A percentile compares a stretch with the other conserved stretches of the same genome.
These are phyloP conservation scores for Myripristis murdjan DNA, from an alignment of 2,797 vertebrate genomes.

Conservation along the genomic window DNA sequence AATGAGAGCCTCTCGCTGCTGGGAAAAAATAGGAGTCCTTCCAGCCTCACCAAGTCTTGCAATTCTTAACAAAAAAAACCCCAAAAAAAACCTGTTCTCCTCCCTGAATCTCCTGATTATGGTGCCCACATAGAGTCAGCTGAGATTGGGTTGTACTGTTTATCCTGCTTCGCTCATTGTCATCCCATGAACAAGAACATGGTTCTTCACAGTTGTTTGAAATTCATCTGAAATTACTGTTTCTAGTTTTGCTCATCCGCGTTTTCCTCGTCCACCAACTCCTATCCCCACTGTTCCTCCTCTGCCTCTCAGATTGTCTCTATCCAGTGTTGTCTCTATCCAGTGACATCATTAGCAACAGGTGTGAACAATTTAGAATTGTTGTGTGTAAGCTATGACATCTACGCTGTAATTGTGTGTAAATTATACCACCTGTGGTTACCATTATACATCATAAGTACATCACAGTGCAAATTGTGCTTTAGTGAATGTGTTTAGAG, in stretches of 20 bases:
- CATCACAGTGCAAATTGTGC: slow-evolving; percentile 3
- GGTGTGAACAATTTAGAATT: not conserved
- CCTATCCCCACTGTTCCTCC: too few relatives aligned
- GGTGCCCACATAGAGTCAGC: slow-evolving; percentile 9
- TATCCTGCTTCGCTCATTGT: not conserved
- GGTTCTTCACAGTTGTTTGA: too few relatives aligned
- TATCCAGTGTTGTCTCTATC: too few relatives aligned
- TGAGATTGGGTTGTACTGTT: not conserved
- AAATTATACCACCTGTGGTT: not conserved
- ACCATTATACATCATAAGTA: not conserved
- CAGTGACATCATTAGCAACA: not conserved
- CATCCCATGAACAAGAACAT: too few relatives aligned
- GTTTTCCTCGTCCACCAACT: too few relatives aligned
- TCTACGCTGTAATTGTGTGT: not conserved
- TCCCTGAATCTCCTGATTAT: slow-evolving; percentile 13
- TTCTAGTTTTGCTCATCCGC: too few relatives aligned
- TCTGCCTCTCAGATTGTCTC: too few relatives aligned
- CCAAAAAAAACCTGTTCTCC: slow-evolving; percentile 17
- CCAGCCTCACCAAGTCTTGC: slow-evolving; percentile 21
- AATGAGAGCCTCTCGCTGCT: slow-evolving; percentile 24
- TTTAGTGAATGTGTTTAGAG: not conserved
- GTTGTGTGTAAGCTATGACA: not conserved
- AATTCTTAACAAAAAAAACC: too few relatives aligned
- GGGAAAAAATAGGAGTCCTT: slow-evolving; percentile 15
- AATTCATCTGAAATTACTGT: too few relatives aligned